A percentile compares a stretch with the other conserved stretches of the same genome.
These are phyloP conservation scores for Glaucopsyche alexis DNA, from an alignment of 2,888 invertebrate genomes.

Conservation along the genomic window DNA sequence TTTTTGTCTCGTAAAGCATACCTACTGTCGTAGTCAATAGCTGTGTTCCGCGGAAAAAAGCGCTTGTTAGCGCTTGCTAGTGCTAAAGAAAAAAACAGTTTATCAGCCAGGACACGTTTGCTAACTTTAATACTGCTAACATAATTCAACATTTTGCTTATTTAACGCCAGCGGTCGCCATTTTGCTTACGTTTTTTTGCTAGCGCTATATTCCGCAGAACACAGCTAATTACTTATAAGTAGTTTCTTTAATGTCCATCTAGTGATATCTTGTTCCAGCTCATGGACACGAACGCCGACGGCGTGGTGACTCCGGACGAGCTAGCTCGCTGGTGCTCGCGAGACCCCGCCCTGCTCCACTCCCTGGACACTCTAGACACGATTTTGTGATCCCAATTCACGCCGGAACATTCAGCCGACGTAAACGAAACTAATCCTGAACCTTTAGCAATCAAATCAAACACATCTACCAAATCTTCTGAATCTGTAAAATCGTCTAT, in stretches of 20 bases:
- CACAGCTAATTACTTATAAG: not conserved
- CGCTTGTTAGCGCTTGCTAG: too few relatives aligned
- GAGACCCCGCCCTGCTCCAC: constrained; percentile 84
- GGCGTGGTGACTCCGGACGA: constrained; percentile 91
- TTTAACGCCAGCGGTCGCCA: too few relatives aligned
- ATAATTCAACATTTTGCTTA: too few relatives aligned
- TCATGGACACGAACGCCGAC: constrained; percentile 89
- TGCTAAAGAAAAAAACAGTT: too few relatives aligned
- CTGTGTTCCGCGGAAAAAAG: too few relatives aligned
- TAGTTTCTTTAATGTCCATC: too few relatives aligned
- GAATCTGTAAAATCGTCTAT: constrained; percentile 21
- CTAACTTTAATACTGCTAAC: too few relatives aligned
- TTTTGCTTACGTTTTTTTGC: too few relatives aligned
- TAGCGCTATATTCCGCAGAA: too few relatives aligned
- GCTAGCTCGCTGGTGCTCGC: constrained; percentile 87
- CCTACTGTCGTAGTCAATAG: not conserved
- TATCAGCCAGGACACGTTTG: too few relatives aligned
- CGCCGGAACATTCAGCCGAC: constrained; percentile 35
- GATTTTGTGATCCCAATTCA: constrained; percentile 82
- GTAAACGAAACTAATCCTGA: not conserved
- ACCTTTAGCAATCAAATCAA: constrained; percentile 15
- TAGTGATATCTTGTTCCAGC: constrained; percentile 65
- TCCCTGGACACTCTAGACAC: constrained; percentile 87
- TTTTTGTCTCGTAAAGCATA: not conserved
- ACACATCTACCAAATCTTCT: constrained; percentile 25